A percentile compares a stretch with the other conserved stretches of the same genome.
phyloP scores from a whole-genome alignment of 2,113 vertebrate genomes.

The Crotalus horridus region DNA sequence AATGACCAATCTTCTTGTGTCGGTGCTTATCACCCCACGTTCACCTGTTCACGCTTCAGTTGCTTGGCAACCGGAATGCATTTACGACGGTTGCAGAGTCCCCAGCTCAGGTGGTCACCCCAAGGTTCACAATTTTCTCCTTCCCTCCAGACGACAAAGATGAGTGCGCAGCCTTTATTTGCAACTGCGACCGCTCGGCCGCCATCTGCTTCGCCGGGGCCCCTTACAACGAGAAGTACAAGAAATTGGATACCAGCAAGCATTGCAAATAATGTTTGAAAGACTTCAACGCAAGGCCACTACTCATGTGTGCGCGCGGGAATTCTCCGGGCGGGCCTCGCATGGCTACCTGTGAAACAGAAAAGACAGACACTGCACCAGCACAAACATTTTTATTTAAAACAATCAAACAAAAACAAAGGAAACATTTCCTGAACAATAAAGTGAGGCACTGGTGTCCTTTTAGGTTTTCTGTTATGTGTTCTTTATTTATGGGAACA shows the following conservation, averaged over 20 bases:
- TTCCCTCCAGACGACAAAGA: conserved; percentile 68
- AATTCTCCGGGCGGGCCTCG: background rate
- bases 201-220: conserved; percentile 78
- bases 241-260: conserved; percentile 54
- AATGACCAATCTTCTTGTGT: too few relatives aligned
- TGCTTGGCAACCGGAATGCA: too few relatives aligned
- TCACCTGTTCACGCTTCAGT: too few relatives aligned
- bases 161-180: conserved; percentile 73
- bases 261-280: conserved; percentile 50
- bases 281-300: background rate
- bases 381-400: background rate
- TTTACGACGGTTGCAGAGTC: too few relatives aligned
- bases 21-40: too few relatives aligned
- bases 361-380: background rate
- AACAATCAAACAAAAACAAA: background rate
- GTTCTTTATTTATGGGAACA: background rate
- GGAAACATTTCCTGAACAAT: background rate
- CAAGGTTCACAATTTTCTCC: background rate
- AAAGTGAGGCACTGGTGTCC: background rate
- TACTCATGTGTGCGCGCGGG: rapidly evolving
- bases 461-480: background rate
- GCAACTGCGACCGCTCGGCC: conserved; percentile 80
- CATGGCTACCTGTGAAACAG: background rate
- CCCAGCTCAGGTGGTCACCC: too few relatives aligned
- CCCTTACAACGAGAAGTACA: conserved; percentile 63